Base-by-base conservation (phyloP, 1,140 invertebrate species). In the Drosophila truncata region DNA sequence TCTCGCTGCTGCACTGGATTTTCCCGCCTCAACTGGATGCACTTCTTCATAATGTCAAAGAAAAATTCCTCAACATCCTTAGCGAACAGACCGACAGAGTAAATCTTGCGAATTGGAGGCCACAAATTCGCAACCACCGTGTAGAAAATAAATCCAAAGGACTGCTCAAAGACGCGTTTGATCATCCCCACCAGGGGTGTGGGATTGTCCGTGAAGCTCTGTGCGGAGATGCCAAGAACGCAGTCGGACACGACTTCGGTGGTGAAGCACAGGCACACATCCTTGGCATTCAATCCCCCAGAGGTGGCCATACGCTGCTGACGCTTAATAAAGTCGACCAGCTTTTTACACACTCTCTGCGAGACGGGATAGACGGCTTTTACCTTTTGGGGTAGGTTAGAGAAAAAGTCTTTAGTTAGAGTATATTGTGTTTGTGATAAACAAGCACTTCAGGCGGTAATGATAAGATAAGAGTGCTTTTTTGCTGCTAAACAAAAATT, bases 161-260 rank as follows among this genome's bases (percentile, higher is more conserved):
- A 72, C 3, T 79, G 71, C 16, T 85, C 63, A 20, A 82, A 82
- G 9, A 74, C 93, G 33, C 23, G 85, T 23, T 18, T 62, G 10
- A 37, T 75, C 65, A 31, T 82, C 61, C 14, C 84, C 46, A 76
- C 76, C 44, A 77, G 18, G 0, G 77, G 91, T 0, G 58, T 67
- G 7, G 67, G 78, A 27, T 58, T 90, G 10, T 75, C 76, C 2
- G 50, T 74, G 59, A 84, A 94, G 80, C 80, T 85, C 66, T 84
- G 80, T 0, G 90, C 91, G 14, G 93, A 91, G 10, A 94, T 80
- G 1, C 93, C 94, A 59, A 94, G 91, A 0, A 92, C 94, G 16
- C 93, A 93, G 62, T 86, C 93, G 1, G 94, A 92, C 1, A 94
- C 93, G 1, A 94, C 91, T 41, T 94, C 94, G 0, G 92, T 93